phyloP scores from a whole-genome alignment of 2,888 invertebrate species.

The Patella ulyssiponensis region DNA sequence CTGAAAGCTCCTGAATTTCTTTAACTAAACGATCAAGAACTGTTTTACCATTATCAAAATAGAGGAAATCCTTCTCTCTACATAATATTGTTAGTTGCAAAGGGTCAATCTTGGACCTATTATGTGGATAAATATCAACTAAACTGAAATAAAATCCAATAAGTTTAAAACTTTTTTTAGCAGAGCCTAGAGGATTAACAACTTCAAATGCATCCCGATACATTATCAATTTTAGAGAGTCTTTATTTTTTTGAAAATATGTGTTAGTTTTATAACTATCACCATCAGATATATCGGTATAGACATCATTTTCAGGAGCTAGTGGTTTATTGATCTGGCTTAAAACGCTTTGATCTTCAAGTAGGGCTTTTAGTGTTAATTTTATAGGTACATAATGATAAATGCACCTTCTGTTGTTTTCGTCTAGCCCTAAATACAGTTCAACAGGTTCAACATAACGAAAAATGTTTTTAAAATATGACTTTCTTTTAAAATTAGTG shows the following conservation, averaged over 20 bases:
- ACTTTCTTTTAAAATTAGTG: not conserved
- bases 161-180: not conserved
- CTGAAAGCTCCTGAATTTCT: not conserved
- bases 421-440: not conserved
- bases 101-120: not conserved
- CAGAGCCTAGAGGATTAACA: not conserved
- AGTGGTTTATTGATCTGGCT: not conserved
- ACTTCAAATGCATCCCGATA: not conserved
- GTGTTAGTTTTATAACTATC: slow-evolving; percentile 1
- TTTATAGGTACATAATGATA: slow-evolving; percentile 6
- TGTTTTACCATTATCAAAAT: not conserved
- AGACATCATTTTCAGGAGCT: not conserved
- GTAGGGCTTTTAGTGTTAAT: not conserved
- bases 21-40: not conserved
- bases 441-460: not conserved
- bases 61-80: not conserved
- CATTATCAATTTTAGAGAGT: not conserved
- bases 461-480: not conserved
- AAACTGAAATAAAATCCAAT: not conserved
- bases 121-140: slow-evolving; percentile 4
- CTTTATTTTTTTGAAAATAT: not conserved
- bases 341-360: not conserved
- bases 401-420: slow-evolving; percentile 1
- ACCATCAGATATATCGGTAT: slow-evolving; percentile 6
- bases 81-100: slow-evolving; percentile 1